These are phyloP conservation scores for Anser brachyrhynchus DNA, from an alignment of 2,113 vertebrate genomes.

Conservation along the genomic window DNA sequence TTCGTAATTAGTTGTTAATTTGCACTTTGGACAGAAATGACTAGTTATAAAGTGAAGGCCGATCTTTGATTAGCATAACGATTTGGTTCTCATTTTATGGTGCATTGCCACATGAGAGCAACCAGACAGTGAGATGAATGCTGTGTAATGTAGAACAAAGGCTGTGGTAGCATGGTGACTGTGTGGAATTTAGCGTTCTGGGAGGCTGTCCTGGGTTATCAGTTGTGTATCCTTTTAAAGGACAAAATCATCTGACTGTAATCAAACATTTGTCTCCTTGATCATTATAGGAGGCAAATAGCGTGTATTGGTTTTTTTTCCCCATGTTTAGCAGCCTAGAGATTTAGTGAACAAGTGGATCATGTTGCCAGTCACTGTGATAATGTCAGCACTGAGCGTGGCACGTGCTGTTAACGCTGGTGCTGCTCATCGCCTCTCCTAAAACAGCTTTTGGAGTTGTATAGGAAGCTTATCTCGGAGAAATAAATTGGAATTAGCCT, in stretches of 20 bases:
- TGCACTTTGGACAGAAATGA: background rate
- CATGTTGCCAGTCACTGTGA: background rate
- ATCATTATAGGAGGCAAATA: background rate
- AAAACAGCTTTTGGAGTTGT: background rate
- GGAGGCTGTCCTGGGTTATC: background rate
- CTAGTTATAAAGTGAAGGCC: background rate
- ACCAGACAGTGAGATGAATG: background rate
- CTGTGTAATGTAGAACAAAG: background rate
- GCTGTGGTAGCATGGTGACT: background rate
- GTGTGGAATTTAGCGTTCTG: background rate
- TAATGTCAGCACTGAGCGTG: background rate
- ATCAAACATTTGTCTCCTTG: background rate
- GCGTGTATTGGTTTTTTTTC: background rate
- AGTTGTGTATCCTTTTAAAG: background rate
- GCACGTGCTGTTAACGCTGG: rapidly evolving
- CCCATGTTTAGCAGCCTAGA: background rate
- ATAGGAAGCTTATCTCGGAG: background rate
- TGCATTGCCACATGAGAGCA: background rate
- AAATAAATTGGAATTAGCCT: background rate
- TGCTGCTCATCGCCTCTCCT: background rate
- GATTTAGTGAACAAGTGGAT: background rate
- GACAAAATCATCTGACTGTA: background rate
- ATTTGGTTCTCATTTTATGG: background rate
- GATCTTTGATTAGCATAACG: background rate
- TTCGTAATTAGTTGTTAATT: background rate